Evolutionary conservation across 2,113 vertebrate species (phyloP).

Genomic region (Corydoras maculifer): DNA sequence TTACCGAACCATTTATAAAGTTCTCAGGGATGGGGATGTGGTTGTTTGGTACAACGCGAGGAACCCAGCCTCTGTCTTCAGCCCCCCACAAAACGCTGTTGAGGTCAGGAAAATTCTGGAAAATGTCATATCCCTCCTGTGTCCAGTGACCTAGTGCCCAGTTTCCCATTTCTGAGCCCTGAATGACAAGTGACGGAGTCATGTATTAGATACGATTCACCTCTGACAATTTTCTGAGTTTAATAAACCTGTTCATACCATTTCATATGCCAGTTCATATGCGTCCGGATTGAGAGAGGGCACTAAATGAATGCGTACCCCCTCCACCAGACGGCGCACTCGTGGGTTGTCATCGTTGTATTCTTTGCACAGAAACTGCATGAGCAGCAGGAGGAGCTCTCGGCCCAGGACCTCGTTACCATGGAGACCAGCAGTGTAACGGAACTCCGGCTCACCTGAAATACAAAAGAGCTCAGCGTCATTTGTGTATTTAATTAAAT

Average conservation of each 20-base stretch:
- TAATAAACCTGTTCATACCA: constrained; percentile 53
- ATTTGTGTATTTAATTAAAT: background rate
- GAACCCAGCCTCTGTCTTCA: constrained; percentile 81
- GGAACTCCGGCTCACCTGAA: constrained; percentile 88
- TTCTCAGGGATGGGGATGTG: constrained; percentile 83
- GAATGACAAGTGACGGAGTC: background rate
- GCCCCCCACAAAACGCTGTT: constrained; percentile 84
- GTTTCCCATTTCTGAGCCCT: constrained; percentile 92
- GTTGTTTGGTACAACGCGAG: constrained; percentile 78
- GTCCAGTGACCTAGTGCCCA: constrained; percentile 91
- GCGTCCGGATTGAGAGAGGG: constrained; percentile 91
- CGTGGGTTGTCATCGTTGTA: constrained; percentile 85
- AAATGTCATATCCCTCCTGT: constrained; percentile 88
- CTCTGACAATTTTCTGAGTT: background rate
- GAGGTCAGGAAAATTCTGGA: constrained; percentile 91
- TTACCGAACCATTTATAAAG: constrained; percentile 75
- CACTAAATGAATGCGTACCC: constrained; percentile 86
- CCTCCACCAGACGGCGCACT: constrained; percentile 74
- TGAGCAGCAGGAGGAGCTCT: constrained; percentile 85
- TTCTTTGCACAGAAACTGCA: constrained; percentile 96
- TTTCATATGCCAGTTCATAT: constrained; percentile 79
- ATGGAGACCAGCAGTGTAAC: constrained; percentile 88
- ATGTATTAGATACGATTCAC: background rate
- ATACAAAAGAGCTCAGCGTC: background rate
- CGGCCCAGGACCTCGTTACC: constrained; percentile 89